Evolutionary conservation across 2,113 vertebrate genomes (phyloP).

Genomic region (Lanius collurio): DNA sequence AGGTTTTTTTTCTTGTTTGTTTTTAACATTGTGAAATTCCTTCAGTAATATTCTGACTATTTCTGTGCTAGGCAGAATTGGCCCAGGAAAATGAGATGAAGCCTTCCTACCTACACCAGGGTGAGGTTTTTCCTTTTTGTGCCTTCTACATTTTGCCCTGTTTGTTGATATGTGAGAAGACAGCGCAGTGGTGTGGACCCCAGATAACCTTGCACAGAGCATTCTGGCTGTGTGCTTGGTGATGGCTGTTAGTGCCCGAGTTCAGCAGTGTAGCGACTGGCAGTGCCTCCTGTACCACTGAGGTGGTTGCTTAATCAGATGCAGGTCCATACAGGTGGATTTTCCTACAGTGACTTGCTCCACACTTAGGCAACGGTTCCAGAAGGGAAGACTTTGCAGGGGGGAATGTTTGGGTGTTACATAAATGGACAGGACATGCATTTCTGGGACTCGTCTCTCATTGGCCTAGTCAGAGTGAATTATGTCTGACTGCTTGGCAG

Average conservation of each 20-base stretch:
- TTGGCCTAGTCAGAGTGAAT: slow-evolving; percentile 68
- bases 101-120: neutral
- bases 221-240: neutral
- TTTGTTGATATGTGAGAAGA: neutral
- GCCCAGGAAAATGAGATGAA: neutral
- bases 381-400: neutral
- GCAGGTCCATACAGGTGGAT: neutral
- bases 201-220: neutral
- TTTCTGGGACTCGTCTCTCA: slow-evolving; percentile 56
- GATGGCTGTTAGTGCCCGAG: neutral
- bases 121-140: neutral
- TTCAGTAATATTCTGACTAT: neutral
- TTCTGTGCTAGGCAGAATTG: neutral
- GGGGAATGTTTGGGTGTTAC: slow-evolving; percentile 12
- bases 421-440: slow-evolving; percentile 8
- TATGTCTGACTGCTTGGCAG: slow-evolving; percentile 72
- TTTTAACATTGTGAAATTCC: neutral
- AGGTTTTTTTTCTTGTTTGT: neutral
- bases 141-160: neutral
- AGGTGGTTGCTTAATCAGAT: neutral
- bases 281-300: neutral
- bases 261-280: neutral
- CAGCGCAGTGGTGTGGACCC: neutral
- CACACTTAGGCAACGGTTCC: neutral
- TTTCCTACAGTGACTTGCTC: neutral